phyloP scores from a whole-genome alignment of 2,113 vertebrate genomes.

The Melanerpes formicivorus region DNA sequence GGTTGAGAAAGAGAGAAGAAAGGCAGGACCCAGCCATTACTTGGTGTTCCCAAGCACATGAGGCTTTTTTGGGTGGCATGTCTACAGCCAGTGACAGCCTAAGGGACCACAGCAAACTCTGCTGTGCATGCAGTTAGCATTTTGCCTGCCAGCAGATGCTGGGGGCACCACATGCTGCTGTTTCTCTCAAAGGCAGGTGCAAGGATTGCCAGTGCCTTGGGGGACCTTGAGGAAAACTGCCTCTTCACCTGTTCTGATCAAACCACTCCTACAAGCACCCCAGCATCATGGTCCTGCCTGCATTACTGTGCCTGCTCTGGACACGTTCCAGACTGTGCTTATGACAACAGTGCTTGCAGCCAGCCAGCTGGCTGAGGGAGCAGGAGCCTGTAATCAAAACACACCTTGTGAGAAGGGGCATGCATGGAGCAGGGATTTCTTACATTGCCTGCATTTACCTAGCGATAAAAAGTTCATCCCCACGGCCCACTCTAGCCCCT shows the following conservation, averaged over 20 bases:
- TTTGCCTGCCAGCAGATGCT: background rate
- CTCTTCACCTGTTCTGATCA: background rate
- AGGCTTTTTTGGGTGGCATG: background rate
- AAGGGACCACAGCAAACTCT: rapidly evolving
- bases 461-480: slow-evolving; percentile 74
- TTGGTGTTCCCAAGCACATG: background rate
- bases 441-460: slow-evolving; percentile 70
- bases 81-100: background rate
- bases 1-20: background rate
- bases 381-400: slow-evolving; percentile 52
- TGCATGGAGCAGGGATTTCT: slow-evolving; percentile 74
- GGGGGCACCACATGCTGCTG: too few relatives aligned
- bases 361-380: slow-evolving; percentile 34
- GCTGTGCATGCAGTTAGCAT: rapidly evolving
- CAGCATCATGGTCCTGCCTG: background rate
- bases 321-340: slow-evolving; percentile 47
- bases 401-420: slow-evolving; percentile 48
- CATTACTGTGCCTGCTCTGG: background rate
- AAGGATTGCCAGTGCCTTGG: background rate
- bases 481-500: slow-evolving; percentile 49
- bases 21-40: background rate
- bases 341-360: slow-evolving; percentile 22
- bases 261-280: background rate
- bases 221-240: background rate
- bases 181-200: background rate